phyloP scores from a whole-genome alignment of 2,113 vertebrate genomes.

The Ameiurus melas region DNA sequence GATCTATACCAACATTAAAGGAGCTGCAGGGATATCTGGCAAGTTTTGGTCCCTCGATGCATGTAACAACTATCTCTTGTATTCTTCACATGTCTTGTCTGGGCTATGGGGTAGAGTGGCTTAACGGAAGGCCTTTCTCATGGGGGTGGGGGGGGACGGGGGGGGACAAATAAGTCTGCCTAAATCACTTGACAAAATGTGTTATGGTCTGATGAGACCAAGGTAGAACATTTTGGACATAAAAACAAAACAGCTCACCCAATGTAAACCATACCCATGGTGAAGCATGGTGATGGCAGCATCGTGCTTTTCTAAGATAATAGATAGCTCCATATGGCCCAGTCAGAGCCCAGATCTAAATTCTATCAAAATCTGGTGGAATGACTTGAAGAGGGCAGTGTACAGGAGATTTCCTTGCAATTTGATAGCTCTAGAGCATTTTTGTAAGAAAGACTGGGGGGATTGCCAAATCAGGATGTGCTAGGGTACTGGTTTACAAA shows the following conservation, averaged over 20 bases:
- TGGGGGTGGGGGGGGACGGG: too few species aligned
- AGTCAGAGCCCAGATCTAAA: background rate
- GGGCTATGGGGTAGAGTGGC: background rate
- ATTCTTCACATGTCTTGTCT: background rate
- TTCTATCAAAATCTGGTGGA: background rate
- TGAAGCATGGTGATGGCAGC: background rate
- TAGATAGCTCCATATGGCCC: background rate
- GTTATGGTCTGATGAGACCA: background rate
- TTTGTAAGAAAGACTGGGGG: too few species aligned
- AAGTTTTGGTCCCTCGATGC: too few species aligned
- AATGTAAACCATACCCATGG: background rate
- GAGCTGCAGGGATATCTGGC: too few species aligned
- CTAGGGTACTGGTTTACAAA: background rate
- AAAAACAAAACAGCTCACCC: background rate
- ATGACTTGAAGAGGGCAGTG: background rate
- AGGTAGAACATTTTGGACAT: background rate
- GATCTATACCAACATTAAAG: background rate
- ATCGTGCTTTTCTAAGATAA: background rate
- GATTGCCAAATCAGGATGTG: background rate
- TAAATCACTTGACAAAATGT: background rate
- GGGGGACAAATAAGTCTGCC: background rate
- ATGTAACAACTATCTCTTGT: background rate
- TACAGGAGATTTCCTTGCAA: background rate
- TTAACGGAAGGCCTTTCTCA: background rate
- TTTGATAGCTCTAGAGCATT: background rate